Base-by-base conservation (phyloP, 1,140 invertebrate species). In the Schmidtea mediterranea region DNA sequence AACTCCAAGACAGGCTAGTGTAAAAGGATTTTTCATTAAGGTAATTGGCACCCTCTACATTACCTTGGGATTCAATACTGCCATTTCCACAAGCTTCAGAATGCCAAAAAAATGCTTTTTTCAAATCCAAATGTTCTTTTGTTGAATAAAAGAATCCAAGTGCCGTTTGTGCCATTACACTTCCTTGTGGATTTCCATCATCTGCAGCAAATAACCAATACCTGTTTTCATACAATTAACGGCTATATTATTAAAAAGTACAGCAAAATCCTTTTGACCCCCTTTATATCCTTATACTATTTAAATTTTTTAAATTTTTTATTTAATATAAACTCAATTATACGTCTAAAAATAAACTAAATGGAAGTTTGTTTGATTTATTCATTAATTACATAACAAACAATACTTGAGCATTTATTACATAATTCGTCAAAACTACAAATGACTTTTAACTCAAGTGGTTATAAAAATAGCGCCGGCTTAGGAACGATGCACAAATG, bases 41-140 rank as follows among this genome's bases (percentile, higher is more conserved):
- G 12, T 37, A 36, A n/a, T n/a, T n/a, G n/a, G n/a, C n/a, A n/a
- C n/a, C n/a, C n/a, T n/a, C n/a, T n/a, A n/a, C n/a, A 22, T 22
- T 40, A 65, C 63, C 63, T 58, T 64, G 63, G 8, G 63, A 66
- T 56, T 67, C 65, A 15, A 66, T 51, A 50, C 56, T 62, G 9
- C 63, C 63, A 57, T 65, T 63, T 10, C 62, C 62, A 55, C 60
- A 63, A n/a, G 65, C 65, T 46, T 66, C 62, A 15, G 59, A 60
- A 48, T 67, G 65, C 62, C 63, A 67, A 52, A 63, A 64, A 48
- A 61, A 66, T 13, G 62, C 59, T 47, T 63, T 61, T 19, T 62
- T 57, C 6, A 66, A 52, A 53, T 67, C 56, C 0, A 52, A 48
- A 41, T 50, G 54, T 16, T 62, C 55, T 15, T 36, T 43, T 12